Base-by-base conservation (phyloP, 2,113 vertebrate species). In the Nannospalax galili region DNA sequence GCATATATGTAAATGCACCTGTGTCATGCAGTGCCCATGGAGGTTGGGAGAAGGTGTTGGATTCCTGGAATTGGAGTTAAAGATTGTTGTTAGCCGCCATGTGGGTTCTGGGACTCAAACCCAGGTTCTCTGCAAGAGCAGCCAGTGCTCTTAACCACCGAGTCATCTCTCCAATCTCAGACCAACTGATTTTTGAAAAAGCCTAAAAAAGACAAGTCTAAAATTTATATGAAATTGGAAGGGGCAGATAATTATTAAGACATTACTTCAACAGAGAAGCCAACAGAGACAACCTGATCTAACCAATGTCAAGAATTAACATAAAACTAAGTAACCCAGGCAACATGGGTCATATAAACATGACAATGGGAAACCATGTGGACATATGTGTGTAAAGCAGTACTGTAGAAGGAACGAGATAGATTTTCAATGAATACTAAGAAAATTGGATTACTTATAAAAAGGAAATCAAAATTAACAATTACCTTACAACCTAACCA, bases 181-280 rank as follows among this genome's bases (percentile, higher is more conserved):
- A 5, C 40, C 81, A 28, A 19, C 58, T 48, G n/a, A 52, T 4
- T 88, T 91, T 80, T 72, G 32, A 62, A 35, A 78, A 30, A 91
- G 56, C 22, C 91, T 92, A 88, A 75, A 81, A n/a, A 91, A 77
- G 32, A 35, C 48, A 84, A 84, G 69, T 69, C 20, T 64, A 64
- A 87, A 96, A 45, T 94, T 62, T 74, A 35, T n/a, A 84, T 69
- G 56, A 74, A 74, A 62, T 62, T 77, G n/a, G n/a, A n/a, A 81
- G 67, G 69, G n/a, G 7, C 26, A 52, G 62, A 84, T 40, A 67
- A 77, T 75, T 81, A 7, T 35, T 69, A 85, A 86, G 62, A 32
- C 3, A 64, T 5, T 87, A 22, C 69, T 22, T 48, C 84, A 84
- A 94, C 2, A 67, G 48, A 58, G 84, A 16, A 77, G 81, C 35